Conservation (phyloP, 2,113 vertebrate species). For the Alosa alosa region DNA sequence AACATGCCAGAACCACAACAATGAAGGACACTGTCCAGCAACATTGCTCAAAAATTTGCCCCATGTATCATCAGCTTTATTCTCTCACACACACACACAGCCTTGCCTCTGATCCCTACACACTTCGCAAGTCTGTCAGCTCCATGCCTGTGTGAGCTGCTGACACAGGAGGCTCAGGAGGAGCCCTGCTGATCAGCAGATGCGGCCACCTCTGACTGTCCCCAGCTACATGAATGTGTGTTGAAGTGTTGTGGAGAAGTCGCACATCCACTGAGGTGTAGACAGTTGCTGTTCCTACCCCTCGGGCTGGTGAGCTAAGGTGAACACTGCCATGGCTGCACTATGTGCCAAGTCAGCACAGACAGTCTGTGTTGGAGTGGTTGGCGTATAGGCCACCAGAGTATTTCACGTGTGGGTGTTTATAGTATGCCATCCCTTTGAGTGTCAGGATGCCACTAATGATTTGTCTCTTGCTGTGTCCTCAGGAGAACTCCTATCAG, state of each 20-base stretch:
- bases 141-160: neutral
- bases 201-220: neutral
- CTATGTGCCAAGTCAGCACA: neutral
- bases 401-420: neutral
- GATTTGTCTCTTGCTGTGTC: neutral
- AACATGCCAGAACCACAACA: too few species aligned
- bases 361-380: neutral
- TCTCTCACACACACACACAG: neutral
- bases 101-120: neutral
- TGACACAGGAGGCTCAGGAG: neutral
- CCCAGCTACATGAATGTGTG: neutral
- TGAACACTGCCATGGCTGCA: neutral
- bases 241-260: neutral
- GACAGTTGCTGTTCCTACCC: neutral
- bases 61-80: too few species aligned
- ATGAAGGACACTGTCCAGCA: too few species aligned
- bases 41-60: too few species aligned
- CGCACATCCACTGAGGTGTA: neutral
- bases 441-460: neutral
- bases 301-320: neutral
- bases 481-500: slow-evolving; percentile 83
- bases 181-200: neutral
- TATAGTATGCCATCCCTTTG: neutral
- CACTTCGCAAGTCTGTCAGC: neutral
- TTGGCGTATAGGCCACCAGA: neutral